Percentiles rank a stretch among this genome's conserved stretches.
phyloP scores from a whole-genome alignment of 1,140 invertebrate genomes.

The Trachymyrmex cornetzi region DNA sequence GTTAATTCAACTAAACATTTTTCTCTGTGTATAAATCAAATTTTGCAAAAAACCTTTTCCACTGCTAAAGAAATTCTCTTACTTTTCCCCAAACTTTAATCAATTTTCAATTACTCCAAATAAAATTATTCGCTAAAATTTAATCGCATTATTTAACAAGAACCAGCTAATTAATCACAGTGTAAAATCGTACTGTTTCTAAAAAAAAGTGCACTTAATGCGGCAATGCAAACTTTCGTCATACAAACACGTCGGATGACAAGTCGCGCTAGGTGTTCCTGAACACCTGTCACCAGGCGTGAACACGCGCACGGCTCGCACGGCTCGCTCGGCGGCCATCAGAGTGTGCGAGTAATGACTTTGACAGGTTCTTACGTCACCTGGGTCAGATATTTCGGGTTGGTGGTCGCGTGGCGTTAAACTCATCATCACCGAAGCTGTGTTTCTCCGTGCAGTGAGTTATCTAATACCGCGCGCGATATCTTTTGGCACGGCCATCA shows the following conservation, averaged over 20 bases:
- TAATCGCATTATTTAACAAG: not conserved
- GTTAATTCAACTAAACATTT: no score
- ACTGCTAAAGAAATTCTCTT: not conserved
- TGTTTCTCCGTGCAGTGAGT: slow-evolving; percentile 20
- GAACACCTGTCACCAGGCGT: slow-evolving; percentile 73
- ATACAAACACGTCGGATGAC: slow-evolving; percentile 42
- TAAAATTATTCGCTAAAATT: not conserved
- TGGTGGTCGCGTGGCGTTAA: slow-evolving; percentile 76
- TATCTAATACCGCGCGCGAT: slow-evolving; percentile 73
- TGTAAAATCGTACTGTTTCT: not conserved
- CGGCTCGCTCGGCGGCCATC: slow-evolving; percentile 9
- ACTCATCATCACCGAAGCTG: slow-evolving; percentile 56
- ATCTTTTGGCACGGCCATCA: slow-evolving; percentile 68
- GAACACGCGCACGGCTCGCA: slow-evolving; percentile 57
- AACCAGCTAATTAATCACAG: not conserved
- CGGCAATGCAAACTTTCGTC: slow-evolving; percentile 21
- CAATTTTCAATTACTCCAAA: no score
- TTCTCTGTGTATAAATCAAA: not conserved
- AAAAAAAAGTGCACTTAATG: not conserved
- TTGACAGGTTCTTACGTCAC: slow-evolving; percentile 78
- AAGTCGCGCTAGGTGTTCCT: slow-evolving; percentile 62
- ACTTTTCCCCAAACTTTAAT: not conserved
- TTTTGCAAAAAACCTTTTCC: not conserved
- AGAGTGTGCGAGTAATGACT: slow-evolving; percentile 62
- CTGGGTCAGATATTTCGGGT: slow-evolving; percentile 78